Percentiles rank a stretch among this genome's conserved stretches.
These are phyloP conservation scores for Calyptomena viridis DNA, from an alignment of 2,113 vertebrate species.

Conservation along the genomic window DNA sequence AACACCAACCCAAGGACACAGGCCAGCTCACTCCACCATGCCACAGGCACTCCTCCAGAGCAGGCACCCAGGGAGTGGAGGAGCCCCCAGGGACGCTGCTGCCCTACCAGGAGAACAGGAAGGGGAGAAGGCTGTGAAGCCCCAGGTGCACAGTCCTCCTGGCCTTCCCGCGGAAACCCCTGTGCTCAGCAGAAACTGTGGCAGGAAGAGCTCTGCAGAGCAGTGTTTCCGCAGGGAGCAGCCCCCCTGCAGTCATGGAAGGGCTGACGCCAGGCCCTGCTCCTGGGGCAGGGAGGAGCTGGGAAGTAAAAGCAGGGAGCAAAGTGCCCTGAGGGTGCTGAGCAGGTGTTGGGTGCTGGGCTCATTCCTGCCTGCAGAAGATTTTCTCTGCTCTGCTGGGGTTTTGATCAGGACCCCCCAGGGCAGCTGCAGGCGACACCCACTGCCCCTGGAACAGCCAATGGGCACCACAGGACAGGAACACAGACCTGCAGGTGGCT, in stretches of 20 bases:
- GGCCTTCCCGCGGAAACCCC: conserved; percentile 28
- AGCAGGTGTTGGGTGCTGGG: not conserved
- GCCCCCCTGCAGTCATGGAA: not conserved
- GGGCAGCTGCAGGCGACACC: not conserved
- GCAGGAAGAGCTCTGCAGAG: conserved; percentile 25
- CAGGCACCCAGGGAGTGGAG: rapidly evolving
- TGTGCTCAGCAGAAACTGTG: not conserved
- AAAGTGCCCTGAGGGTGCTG: not conserved
- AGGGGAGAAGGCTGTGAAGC: not conserved
- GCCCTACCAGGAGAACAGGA: not conserved
- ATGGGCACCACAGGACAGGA: rapidly evolving
- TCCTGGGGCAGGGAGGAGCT: not conserved
- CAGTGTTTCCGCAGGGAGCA: not conserved
- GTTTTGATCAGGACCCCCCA: not conserved
- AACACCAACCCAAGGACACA: not conserved
- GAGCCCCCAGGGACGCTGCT: not conserved
- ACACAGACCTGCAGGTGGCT: conserved; percentile 82
- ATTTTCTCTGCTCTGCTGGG: not conserved
- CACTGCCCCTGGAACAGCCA: not conserved
- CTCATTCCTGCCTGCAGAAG: not conserved
- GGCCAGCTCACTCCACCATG: no score
- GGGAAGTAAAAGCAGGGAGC: not conserved
- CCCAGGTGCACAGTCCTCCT: not conserved
- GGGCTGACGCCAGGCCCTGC: not conserved
- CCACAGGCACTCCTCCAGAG: rapidly evolving